Evolutionary conservation across 1,140 invertebrate species (phyloP), one percentile per base, ranked within the genome.

Genomic region (Saccostrea echinata): DNA sequence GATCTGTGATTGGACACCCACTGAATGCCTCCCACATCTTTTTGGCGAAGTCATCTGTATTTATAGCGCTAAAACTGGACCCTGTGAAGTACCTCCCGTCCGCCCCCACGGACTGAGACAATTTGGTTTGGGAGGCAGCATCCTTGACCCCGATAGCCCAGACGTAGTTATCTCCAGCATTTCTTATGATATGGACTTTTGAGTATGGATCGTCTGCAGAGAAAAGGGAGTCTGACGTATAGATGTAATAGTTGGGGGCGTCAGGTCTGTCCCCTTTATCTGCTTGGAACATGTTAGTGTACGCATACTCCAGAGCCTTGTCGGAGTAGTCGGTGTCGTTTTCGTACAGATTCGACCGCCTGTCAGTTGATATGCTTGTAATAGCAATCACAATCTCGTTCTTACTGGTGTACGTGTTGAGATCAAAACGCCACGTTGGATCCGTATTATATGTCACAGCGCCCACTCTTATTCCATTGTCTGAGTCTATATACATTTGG

Each of bases 221-320:
- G 27, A 76, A 76, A 4, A 76, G 24, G 33, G 24, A 76, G 11
- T 76, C 68, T 16, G 68, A 30, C 2, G 68, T 76, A 13, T 76
- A 76, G 24, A 76, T 76, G 13, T 76, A 76, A 30, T 76, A 76
- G 68, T 76, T 76, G 12, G 68, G 68, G 27, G 68, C 68, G 68
- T 76, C 68, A 11, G 68, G 11, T 18, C 68, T 30, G 24, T 76
- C 68, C 9, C 68, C 68, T 16, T 33, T 76, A 33, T 33, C 16
- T 4, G 27, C 16, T 27, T 30, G 27, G 27, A 33, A 76, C 68
- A 76, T 33, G 30, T 24, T 16, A 8, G 24, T 33, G 27, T 76
- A 76, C 11, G 68, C 68, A 13, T 27, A 30, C 8, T 30, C 4
- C 11, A 76, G 68, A 3, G 27, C 68, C 11, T 30, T 76, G 27